These are phyloP conservation scores for Actinemys pallida DNA, from an alignment of 2,113 vertebrate species.

Conservation along the genomic window DNA sequence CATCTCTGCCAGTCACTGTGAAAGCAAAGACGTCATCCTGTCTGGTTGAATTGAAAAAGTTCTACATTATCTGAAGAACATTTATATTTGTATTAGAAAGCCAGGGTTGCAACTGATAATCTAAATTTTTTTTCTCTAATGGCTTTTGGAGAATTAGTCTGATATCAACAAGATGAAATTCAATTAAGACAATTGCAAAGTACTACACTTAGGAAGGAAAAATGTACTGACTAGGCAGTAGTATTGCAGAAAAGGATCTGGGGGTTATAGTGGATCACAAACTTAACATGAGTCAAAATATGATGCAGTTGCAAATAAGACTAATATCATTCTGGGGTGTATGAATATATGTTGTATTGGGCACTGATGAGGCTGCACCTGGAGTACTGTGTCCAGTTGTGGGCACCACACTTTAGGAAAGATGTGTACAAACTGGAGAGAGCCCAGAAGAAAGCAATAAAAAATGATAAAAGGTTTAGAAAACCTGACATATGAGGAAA, in stretches of 20 bases:
- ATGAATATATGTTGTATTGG: neutral
- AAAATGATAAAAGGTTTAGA: neutral
- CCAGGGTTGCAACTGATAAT: neutral
- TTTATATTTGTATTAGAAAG: neutral
- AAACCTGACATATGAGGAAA: neutral
- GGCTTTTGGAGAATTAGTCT: neutral
- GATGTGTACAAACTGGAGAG: neutral
- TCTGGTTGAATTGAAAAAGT: neutral
- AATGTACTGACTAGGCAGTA: neutral
- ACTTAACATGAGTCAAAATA: neutral
- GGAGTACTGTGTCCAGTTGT: neutral
- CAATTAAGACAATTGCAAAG: neutral
- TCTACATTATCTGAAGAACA: neutral
- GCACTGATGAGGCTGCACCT: neutral
- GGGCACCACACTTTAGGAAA: neutral
- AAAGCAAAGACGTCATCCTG: neutral
- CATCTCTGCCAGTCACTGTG: neutral
- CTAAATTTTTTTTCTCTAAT: neutral
- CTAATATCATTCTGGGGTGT: neutral
- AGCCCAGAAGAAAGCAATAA: neutral
- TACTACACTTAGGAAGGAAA: neutral
- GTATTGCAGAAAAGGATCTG: neutral
- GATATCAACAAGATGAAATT: neutral
- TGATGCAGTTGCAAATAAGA: neutral
- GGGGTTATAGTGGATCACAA: neutral